Evolutionary conservation across 1,140 invertebrate species (phyloP).

Genomic region (Sycobia sp.): DNA sequence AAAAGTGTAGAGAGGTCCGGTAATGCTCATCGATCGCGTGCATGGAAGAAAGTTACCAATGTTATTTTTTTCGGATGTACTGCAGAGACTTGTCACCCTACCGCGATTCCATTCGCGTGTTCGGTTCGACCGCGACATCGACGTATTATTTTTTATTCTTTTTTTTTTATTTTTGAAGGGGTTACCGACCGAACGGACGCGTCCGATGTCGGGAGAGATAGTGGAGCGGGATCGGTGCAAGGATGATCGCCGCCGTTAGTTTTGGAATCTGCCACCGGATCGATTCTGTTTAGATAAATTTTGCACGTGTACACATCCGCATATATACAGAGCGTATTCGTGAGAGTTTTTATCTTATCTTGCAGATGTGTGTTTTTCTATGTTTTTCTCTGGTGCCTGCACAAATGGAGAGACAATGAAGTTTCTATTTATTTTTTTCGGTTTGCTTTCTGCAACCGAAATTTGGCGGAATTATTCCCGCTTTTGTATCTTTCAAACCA

Average conservation of each 20-base stretch:
- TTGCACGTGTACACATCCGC: no score
- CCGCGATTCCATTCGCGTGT: not conserved
- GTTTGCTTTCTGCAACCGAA: no score
- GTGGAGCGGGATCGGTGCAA: constrained; percentile 5
- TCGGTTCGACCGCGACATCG: constrained; percentile 26
- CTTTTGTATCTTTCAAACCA: no score
- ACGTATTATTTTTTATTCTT: no score
- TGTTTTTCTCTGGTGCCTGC: not conserved
- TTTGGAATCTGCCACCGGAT: constrained; percentile 11
- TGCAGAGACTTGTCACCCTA: constrained; percentile 14
- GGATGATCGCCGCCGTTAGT: constrained; percentile 17
- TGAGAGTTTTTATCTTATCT: constrained; percentile 5
- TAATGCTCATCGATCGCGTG: constrained; percentile 27
- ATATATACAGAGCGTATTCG: not conserved
- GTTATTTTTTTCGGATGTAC: constrained; percentile 13
- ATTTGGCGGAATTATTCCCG: no score
- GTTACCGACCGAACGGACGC: not conserved
- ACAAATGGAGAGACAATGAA: no score
- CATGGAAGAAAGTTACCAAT: constrained; percentile 13
- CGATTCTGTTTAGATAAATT: constrained; percentile 22
- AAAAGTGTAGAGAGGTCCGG: not conserved
- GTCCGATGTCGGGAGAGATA: not conserved
- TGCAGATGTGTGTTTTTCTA: not conserved
- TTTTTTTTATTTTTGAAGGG: constrained; percentile 8
- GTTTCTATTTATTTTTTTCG: no score